Base-by-base conservation (phyloP, 1,140 invertebrate genomes). In the Hesperophylax magnus region DNA sequence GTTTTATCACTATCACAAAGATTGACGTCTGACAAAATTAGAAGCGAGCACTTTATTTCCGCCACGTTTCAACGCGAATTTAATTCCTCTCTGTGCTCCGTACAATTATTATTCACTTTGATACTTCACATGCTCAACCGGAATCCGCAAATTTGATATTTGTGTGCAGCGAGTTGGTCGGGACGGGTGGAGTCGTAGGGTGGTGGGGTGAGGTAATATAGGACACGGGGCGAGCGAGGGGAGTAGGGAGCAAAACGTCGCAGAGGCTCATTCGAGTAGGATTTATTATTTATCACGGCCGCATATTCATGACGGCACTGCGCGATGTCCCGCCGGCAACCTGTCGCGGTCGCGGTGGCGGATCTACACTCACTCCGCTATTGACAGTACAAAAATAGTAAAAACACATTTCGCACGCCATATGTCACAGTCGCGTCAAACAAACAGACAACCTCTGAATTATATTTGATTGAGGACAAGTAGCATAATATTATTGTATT, bases 251-350 rank as follows among this genome's bases (percentile, higher is more conserved):
- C 24, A n/a, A 75, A 75, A 75, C 71, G 71, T 67, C 60, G 60
- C 60, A 34, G 56, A n/a, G 60, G 47, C 78, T 79, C 81, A 80
- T 82, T 82, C 74, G 74, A 78, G 78, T 74, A 61, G 77, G 72
- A 83, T 83, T 83, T 81, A 83, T 83, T 83, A 83, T 83, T 83
- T 81, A 83, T 81, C 79, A 24, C 71, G 71, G 79, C 77, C 82
- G 79, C 82, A 83, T 83, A 83, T 83, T 83, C 82, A 83, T 81
- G 79, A 72, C 77, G 82, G 61, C 76, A 56, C 63, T 22, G 77
- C 67, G 31, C 31, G 53, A 63, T 34, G 52, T 74, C 58, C 24
- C 61, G 72, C 53, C 52, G 65, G 53, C 77, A 79, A 79, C 56
- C 78, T 79, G 78, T 74, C 75, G 31, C 65, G 17, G 20, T 60